Conservation (phyloP, 2,113 vertebrate species). For the Cygnus buccinator region DNA sequence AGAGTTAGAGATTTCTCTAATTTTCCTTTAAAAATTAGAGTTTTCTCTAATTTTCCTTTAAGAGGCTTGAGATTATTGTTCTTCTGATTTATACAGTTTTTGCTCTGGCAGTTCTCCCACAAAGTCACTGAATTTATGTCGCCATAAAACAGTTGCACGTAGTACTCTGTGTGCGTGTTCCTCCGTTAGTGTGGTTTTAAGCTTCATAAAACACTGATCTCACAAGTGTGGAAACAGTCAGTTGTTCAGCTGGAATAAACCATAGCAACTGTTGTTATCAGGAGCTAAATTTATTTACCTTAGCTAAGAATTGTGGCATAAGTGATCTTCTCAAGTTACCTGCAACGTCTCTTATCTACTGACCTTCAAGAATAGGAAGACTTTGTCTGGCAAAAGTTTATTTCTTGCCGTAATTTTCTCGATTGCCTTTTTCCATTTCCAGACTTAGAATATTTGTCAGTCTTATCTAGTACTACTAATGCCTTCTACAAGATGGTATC, state of each 20-base stretch:
- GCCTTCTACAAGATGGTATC: background rate
- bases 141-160: background rate
- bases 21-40: too few species aligned
- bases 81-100: background rate
- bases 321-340: background rate
- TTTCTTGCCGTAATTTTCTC: background rate
- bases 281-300: background rate
- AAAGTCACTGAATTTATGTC: background rate
- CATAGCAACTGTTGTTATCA: background rate
- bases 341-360: background rate
- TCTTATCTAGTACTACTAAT: background rate
- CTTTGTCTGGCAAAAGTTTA: background rate
- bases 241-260: background rate
- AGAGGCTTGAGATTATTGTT: background rate
- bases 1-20: background rate
- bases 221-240: background rate
- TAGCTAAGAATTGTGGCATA: background rate
- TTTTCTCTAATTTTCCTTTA: too few species aligned
- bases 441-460: background rate
- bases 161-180: background rate
- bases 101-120: background rate
- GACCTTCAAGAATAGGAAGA: background rate
- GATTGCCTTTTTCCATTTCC: background rate
- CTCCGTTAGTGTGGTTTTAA: background rate
- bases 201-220: background rate